Evolutionary conservation across 2,888 invertebrate genomes (phyloP).

Genomic region (Coelopa pilipes): DNA sequence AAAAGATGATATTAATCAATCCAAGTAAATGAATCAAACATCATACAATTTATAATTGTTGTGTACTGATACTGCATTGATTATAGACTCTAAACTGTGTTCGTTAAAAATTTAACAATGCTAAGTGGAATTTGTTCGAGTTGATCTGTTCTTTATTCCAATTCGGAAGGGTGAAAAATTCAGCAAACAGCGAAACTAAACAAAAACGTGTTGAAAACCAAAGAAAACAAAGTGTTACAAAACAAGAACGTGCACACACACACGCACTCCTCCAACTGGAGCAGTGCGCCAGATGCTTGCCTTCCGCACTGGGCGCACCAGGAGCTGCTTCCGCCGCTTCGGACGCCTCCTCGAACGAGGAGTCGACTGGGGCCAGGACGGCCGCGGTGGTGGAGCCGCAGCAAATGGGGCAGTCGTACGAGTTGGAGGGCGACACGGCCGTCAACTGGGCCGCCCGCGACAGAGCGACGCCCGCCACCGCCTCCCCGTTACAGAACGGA

Average conservation of each 20-base stretch:
- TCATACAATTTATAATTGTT: neutral
- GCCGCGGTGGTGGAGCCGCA: slow-evolving; percentile 45
- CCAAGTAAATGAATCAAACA: neutral
- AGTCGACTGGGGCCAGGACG: slow-evolving; percentile 36
- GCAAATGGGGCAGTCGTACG: slow-evolving; percentile 59
- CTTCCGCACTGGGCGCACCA: slow-evolving; percentile 48
- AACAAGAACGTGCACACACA: slow-evolving; percentile 48
- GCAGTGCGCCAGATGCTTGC: slow-evolving; percentile 53
- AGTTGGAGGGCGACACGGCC: slow-evolving; percentile 42
- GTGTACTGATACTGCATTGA: neutral
- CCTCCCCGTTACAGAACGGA: slow-evolving; percentile 52
- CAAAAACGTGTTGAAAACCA: slow-evolving; percentile 41
- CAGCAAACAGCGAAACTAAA: slow-evolving; percentile 34
- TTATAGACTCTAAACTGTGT: neutral
- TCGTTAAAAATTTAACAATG: neutral
- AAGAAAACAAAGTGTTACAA: slow-evolving; percentile 41
- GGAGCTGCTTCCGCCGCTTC: slow-evolving; percentile 16
- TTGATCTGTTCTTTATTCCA: no score
- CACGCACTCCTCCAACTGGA: slow-evolving; percentile 36
- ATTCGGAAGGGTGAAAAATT: no score
- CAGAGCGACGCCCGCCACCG: neutral
- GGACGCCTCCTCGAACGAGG: slow-evolving; percentile 31
- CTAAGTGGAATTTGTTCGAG: no score
- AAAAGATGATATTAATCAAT: neutral
- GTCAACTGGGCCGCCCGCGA: slow-evolving; percentile 10